Base-by-base conservation (phyloP, 2,113 vertebrate species). In the Phocoena sinus region DNA sequence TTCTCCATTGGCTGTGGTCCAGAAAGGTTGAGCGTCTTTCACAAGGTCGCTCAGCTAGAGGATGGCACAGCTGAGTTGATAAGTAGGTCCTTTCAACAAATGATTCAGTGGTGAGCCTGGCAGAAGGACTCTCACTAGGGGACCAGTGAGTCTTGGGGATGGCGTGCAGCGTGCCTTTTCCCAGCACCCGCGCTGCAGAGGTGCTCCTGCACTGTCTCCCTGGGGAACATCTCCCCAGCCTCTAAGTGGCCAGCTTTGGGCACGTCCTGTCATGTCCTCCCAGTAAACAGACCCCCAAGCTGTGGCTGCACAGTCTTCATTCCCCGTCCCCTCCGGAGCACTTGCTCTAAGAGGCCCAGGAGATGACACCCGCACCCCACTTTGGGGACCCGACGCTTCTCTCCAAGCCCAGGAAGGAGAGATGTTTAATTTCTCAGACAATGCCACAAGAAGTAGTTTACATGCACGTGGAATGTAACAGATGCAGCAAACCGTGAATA, bases 361-460 rank as follows among this genome's bases (percentile, higher is more conserved):
- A n/a, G 1, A 18, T 47, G 95, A 96, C 41, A 76, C 77, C 86
- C 0, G 0, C 3, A 28, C 95, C 83, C 20, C 53, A 96, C 38
- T 95, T 7, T n/a, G 86, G 62, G 85, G 28, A 91, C 53, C 94
- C 11, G 14, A 50, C 0, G n/a, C 93, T 94, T 4, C 25, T 88
- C 53, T 97, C 70, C 58, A 89, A 96, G 2, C 11, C 28, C 1
- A 1, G 76, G 14, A 81, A 87, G 89, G 85, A 97, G 50, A 87
- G 95, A 96, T 91, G 47, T 96, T 97, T 95, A 63, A 97, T 97
- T 98, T 97, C 95, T 97, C 81, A 93, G 68, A 96, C 47, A 97
- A 91, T 95, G 92, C 28, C 47, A 89, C 33, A 44, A 89, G 94
- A 83, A 83, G 4, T 95, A 95, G 97, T 87, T 97, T 97, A 97